Base-by-base conservation (phyloP, 2,888 invertebrate species). In the Melangyna quadrimaculata region DNA sequence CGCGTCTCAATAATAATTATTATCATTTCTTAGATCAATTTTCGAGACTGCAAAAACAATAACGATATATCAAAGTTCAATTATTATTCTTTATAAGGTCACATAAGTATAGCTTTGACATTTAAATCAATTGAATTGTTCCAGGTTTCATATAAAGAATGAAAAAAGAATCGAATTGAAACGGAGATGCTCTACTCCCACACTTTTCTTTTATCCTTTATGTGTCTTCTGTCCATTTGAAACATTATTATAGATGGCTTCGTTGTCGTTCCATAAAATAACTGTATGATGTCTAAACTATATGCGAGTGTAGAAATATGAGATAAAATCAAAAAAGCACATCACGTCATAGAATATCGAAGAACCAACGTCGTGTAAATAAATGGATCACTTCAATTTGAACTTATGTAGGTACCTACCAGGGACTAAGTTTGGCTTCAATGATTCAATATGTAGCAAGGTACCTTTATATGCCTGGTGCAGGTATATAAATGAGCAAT, bases 401-500 rank as follows among this genome's bases (percentile, higher is more conserved):
- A 48, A 32, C 32, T 22, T n/a, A 40, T 17, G 4, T 24, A 6
- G n/a, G n/a, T n/a, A n/a, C n/a, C n/a, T 17, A 35, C 19, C 57
- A 14, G 32, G 10, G 29, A 35, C 10, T 10, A 9, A 22, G 65
- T 65, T 65, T 17, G 19, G n/a, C 65, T 45, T 65, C 7, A 48
- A 48, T 51, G 67, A 37, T 48, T 67, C 48, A 67, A 65, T 67
- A 24, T 51, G 35, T 27, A 51, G 51, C 51, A 27, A 35, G 59
- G 35, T 45, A 45, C 12, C 61, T 48, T 48, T 6, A 12, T 24
- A 0, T 48, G 2, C 22, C 51, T 27, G 19, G 9, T 27, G 12
- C 65, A 67, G 67, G 48, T 67, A 67, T 67, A 67, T 51, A 67
- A 67, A 67, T 53, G 55, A 65, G 65, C 53, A 65, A 53, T 53